A percentile compares a stretch with the other conserved stretches of the same genome.
Conservation (phyloP, 2,888 invertebrate genomes). For the Lycaena phlaeas region DNA sequence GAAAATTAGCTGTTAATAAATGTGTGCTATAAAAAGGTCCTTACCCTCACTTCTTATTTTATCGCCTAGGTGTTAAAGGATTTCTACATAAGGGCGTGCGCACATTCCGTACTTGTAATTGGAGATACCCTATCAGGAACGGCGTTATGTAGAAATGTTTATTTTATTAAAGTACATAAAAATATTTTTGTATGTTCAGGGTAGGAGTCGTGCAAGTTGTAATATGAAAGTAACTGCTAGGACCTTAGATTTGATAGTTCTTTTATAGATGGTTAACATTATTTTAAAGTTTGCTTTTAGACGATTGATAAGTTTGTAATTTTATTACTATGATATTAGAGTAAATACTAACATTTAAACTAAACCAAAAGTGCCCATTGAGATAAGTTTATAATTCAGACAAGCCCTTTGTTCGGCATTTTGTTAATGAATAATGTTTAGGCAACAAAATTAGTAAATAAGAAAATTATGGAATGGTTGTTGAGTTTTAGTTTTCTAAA, state of each 20-base stretch:
- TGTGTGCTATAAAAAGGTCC: constrained; percentile 59
- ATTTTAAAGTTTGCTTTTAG: constrained; percentile 69
- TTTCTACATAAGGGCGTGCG: constrained; percentile 39
- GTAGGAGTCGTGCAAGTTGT: constrained; percentile 52
- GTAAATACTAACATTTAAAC: constrained; percentile 69
- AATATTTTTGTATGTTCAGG: constrained; percentile 70
- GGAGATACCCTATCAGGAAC: constrained; percentile 3
- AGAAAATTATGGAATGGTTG: constrained; percentile 64
- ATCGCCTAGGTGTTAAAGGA: constrained; percentile 34
- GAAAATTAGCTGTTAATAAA: constrained; percentile 55
- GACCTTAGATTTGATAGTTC: constrained; percentile 66
- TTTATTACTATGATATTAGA: constrained; percentile 66
- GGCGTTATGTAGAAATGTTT: constrained; percentile 39
- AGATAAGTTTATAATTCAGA: constrained; percentile 67
- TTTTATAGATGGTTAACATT: constrained; percentile 67
- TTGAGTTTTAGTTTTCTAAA: constrained; percentile 69
- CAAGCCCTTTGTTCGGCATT: constrained; percentile 65
- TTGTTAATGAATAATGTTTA: constrained; percentile 65
- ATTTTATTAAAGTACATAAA: constrained; percentile 63
- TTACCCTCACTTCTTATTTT: constrained; percentile 37
- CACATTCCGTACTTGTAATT: constrained; percentile 13
- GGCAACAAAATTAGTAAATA: constrained; percentile 68
- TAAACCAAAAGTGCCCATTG: constrained; percentile 75
- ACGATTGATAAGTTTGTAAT: constrained; percentile 64
- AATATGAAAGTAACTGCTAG: constrained; percentile 63